phyloP scores from a whole-genome alignment of 1,140 invertebrate genomes.

The Temnothorax curvispinosus region DNA sequence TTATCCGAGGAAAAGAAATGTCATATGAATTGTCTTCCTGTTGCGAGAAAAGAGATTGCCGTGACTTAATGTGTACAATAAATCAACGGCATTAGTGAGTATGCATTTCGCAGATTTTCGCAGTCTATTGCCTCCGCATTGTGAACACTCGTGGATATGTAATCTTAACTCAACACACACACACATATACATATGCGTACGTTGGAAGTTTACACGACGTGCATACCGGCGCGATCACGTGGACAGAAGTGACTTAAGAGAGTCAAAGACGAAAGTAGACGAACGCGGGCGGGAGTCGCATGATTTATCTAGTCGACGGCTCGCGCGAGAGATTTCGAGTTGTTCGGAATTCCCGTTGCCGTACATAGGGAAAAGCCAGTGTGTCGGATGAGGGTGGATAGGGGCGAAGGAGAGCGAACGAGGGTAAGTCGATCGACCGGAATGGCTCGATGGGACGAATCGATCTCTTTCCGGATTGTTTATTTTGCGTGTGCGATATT shows the following conservation, averaged over 20 bases:
- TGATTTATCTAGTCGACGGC: constrained; percentile 62
- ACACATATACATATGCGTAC: background rate
- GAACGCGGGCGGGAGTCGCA: constrained; percentile 5
- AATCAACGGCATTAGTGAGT: constrained; percentile 68
- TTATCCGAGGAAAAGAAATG: background rate
- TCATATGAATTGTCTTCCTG: background rate
- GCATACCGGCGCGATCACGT: constrained; percentile 51
- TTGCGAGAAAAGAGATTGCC: constrained; percentile 25
- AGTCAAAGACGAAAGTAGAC: constrained; percentile 33
- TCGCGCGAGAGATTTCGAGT: constrained; percentile 8
- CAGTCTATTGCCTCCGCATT: constrained; percentile 42
- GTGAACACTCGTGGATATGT: background rate
- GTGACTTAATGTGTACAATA: constrained; percentile 68
- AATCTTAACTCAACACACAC: background rate
- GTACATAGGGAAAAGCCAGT: background rate
- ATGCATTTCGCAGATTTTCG: constrained; percentile 53
- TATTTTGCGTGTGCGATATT: constrained; percentile 19
- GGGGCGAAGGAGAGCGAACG: background rate
- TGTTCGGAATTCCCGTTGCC: constrained; percentile 54
- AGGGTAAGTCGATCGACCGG: constrained; percentile 62
- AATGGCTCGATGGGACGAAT: constrained; percentile 65
- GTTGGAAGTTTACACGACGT: background rate
- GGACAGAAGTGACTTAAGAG: constrained; percentile 51
- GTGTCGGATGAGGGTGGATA: background rate
- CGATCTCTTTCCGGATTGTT: constrained; percentile 38